Percentiles rank a stretch among this genome's conserved stretches.
phyloP scores from a whole-genome alignment of 2,888 invertebrate genomes.

The Crossocerus cetratus region DNA sequence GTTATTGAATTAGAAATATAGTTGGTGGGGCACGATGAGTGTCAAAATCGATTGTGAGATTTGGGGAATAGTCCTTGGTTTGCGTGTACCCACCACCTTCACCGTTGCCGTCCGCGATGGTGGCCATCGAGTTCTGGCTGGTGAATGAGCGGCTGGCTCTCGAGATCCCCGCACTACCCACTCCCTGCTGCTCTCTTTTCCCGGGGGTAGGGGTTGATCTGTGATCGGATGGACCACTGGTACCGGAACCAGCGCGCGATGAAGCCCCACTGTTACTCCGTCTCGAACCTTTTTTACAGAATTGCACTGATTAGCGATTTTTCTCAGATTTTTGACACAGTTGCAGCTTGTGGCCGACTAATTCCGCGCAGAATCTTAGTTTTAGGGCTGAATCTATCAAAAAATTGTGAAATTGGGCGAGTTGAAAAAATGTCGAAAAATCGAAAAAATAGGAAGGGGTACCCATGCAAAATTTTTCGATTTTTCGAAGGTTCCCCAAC shows the following conservation, averaged over 20 bases:
- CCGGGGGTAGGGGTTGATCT: slow-evolving; percentile 67
- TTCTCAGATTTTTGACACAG: too few relatives aligned
- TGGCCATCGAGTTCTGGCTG: slow-evolving; percentile 62
- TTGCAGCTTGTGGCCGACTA: too few relatives aligned
- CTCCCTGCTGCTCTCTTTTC: slow-evolving; percentile 61
- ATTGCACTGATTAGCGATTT: too few relatives aligned
- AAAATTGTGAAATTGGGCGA: too few relatives aligned
- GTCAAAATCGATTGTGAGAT: background rate
- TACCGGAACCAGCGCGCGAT: slow-evolving; percentile 79
- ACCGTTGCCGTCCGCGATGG: slow-evolving; percentile 51
- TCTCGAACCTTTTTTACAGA: slow-evolving; percentile 75
- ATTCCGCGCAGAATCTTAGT: too few relatives aligned
- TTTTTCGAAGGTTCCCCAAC: too few relatives aligned
- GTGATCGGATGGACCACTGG: slow-evolving; percentile 78
- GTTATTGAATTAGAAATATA: too few relatives aligned
- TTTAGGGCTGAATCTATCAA: too few relatives aligned
- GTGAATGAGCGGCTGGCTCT: slow-evolving; percentile 54
- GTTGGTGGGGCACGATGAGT: too few relatives aligned
- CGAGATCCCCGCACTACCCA: slow-evolving; percentile 54
- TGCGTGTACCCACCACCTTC: slow-evolving; percentile 47
- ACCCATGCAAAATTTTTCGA: too few relatives aligned
- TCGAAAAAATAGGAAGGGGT: too few relatives aligned
- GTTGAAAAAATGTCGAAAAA: too few relatives aligned
- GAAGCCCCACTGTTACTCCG: slow-evolving; percentile 80
- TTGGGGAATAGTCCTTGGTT: background rate